Base-by-base conservation (phyloP, 2,888 invertebrate species). In the Tridacna crocea region DNA sequence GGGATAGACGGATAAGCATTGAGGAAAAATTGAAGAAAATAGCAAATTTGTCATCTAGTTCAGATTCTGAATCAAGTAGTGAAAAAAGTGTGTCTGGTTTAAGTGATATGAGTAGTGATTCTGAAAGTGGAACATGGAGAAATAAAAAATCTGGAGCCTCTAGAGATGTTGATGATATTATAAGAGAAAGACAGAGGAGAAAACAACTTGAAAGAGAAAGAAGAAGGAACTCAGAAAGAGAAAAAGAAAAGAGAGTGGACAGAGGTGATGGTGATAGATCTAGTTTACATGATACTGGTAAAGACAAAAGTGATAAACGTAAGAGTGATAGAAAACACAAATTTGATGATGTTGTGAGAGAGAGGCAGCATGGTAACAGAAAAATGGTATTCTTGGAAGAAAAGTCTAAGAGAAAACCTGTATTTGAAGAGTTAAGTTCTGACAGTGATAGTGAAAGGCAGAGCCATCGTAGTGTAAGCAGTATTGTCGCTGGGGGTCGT, bases 51-150 rank as follows among this genome's bases (percentile, higher is more conserved):
- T n/a, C 46, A 13, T 63, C 70, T 26, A 65, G 72, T 48, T 79
- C 78, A 58, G 70, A 70, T 73, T 80, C 76, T 65, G 75, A 85
- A 19, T 70, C 51, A 26, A 82, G 80, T 13, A 88, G 83, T 83
- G 88, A 80, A 22, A 84, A 77, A 61, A 83, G 79, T 80, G 61
- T 79, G 19, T 81, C 82, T 77, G 79, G 81, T 77, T 65, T 88
- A 0, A 88, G 87, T 86, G 90, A 90, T 73, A 84, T 85, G 70
- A 90, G 90, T 55, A 92, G 91, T 88, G 89, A 89, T 66, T 88
- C 89, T 24, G 88, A 88, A 76, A 79, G 81, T 63, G 87, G 84
- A 60, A 82, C 83, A 24, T 88, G 88, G 88, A 83, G 87, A 68
- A 83, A 88, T 55, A 88, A 87, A 77, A 89, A 88, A 58, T 73